Base-by-base conservation (phyloP, 2,113 vertebrate species). In the Diadophis punctatus region DNA sequence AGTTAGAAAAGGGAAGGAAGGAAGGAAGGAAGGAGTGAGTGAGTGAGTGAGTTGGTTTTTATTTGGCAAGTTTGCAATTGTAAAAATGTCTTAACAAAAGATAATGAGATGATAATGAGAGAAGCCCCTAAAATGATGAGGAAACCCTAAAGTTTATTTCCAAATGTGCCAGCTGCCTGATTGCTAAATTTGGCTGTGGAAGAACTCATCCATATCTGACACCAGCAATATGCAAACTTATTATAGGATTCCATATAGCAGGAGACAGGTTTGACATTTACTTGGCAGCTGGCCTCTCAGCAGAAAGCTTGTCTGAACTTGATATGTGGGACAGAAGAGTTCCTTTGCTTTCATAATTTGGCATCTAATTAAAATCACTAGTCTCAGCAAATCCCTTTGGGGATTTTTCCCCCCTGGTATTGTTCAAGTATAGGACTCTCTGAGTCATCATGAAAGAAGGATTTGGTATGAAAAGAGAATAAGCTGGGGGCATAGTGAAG, bases 231-330 rank as follows among this genome's bases (percentile, higher is more conserved):
- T 48, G 74, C 0, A 92, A 93, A 49, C 1, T 0, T 1, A 0
- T 63, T 4, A 46, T 0, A 0, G 1, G 52, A 80, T 92, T 93
- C 92, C 34, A 23, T 30, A 48, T 22, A 63, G 80, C 84, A 86
- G 0, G 11, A 93, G 91, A 58, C 68, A 55, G 87, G 20, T 43
- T 90, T 34, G 68, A 20, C 16, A 89, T 16, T 55, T 89, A 2
- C 4, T 20, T 63, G 92, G 63, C n/a, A 88, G 87, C 91, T 93
- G 93, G 91, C 87, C 80, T 6, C 39, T 74, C 12, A 48, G 49
- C 1, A 14, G 63, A 60, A 27, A 52, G 87, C 96, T 91, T 97
- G 96, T 94, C 96, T 46, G 86, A 94, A 96, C 96, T 91, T 96
- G 96, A 95, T 90, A 51, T 91, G 91, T 93, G 94, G 94, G 91